Evolutionary conservation across 2,113 vertebrate species (phyloP), one percentile per base, ranked within the genome.

Genomic region (Raja brachyura): DNA sequence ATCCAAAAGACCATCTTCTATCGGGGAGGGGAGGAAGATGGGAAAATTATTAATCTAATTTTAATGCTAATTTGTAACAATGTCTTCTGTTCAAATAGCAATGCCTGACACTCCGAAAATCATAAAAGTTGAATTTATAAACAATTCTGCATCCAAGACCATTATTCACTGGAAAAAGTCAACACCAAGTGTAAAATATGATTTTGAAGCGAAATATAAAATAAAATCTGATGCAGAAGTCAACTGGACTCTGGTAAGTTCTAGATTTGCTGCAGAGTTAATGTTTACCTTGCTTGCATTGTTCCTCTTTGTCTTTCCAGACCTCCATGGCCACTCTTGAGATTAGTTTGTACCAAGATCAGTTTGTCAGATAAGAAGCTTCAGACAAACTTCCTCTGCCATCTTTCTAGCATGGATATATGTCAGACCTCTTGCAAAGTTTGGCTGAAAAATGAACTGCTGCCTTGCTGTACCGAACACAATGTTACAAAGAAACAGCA

Each of bases 131-230:
- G 93, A 95, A 76, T 95, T 95, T 0, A 22, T 83, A 0, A 95
- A 94, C 5, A 76, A 70, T 0, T 93, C 94, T 0, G 74, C 86
- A 5, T 90, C 95, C 93, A 93, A 0, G 93, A 96, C 96, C 31
- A 56, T 93, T 74, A 86, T 96, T 31, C 81, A 10, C 9, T 97
- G 97, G 97, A 83, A 48, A 68, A 96, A 93, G 28, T 94, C 56
- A 93, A 95, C 94, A 0, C 39, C 18, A 63, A 94, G 94, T 93
- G 93, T 61, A 56, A 54, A 93, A 0, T 76, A 95, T 93, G 93
- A 0, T 93, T 97, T 97, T 0, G 94, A 97, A 94, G 94, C 96
- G 94, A 93, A 96, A 93, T 94, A 96, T 93, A 94, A 92, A 79
- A 93, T 94, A 31, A 28, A 0, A 0, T 93, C 63, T 1, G 22